These are phyloP conservation scores for Dryomyza anilis DNA, from an alignment of 2,888 invertebrate genomes.

Conservation along the genomic window DNA sequence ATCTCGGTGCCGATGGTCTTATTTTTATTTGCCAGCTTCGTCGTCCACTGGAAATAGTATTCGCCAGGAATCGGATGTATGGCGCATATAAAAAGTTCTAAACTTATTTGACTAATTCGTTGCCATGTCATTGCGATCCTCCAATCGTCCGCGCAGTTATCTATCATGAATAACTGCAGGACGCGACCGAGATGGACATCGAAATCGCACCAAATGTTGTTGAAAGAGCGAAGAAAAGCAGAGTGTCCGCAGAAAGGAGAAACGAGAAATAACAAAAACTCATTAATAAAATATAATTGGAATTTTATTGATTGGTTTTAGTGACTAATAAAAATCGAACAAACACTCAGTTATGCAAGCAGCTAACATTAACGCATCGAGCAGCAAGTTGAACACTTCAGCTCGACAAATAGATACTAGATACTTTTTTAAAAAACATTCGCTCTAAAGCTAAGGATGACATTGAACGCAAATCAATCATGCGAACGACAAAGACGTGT, in stretches of 20 bases:
- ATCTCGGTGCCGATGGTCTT: constrained; percentile 70
- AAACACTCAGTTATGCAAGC: constrained; percentile 41
- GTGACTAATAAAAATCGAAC: constrained; percentile 46
- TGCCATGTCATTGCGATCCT: constrained; percentile 99
- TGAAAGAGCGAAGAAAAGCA: neutral
- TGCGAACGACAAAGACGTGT: neutral
- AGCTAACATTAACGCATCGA: neutral
- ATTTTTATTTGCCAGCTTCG: constrained; percentile 89
- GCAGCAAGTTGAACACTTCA: neutral
- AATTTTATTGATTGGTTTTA: constrained; percentile 49
- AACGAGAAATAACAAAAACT: constrained; percentile 36
- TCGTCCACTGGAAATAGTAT: constrained; percentile 95
- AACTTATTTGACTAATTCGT: constrained; percentile 87
- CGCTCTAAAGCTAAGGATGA: constrained; percentile 12
- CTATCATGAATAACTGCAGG: constrained; percentile 98
- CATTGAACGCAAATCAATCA: constrained; percentile 16
- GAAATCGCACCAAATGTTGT: neutral
- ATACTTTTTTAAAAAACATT: too few species aligned
- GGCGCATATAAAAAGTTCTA: constrained; percentile 94
- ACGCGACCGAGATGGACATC: neutral
- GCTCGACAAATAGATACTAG: too few species aligned
- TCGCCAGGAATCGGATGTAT: constrained; percentile 98
- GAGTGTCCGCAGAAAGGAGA: constrained; percentile 21
- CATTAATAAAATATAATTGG: constrained; percentile 51
- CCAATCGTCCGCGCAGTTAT: constrained; percentile 99